These are phyloP conservation scores for Caligus rogercresseyi DNA, from an alignment of 1,140 invertebrate genomes.

Conservation along the genomic window DNA sequence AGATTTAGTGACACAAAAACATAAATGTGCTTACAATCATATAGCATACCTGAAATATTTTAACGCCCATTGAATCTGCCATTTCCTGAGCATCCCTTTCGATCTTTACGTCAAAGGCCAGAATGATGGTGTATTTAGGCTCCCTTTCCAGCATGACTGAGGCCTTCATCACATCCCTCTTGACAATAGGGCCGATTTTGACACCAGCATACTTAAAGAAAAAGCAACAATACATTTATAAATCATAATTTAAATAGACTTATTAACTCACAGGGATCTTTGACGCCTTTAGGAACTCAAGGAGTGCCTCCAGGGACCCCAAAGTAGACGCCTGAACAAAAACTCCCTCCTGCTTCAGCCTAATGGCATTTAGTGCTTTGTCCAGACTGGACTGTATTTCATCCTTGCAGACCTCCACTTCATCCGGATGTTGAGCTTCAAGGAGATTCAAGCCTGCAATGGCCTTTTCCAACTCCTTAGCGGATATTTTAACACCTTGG, in stretches of 20 bases:
- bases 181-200: slow-evolving; percentile 96
- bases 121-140: slow-evolving; percentile 84
- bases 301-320: slow-evolving; percentile 87
- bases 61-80: slow-evolving; percentile 79
- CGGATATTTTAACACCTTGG: slow-evolving; percentile 95
- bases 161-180: slow-evolving; percentile 97
- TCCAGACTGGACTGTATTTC: slow-evolving; percentile 62
- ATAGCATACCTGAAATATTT: slow-evolving; percentile 81
- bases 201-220: slow-evolving; percentile 93
- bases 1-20: no score
- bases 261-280: slow-evolving; percentile 60
- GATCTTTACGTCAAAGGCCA: slow-evolving; percentile 98
- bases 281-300: slow-evolving; percentile 82
- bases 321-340: slow-evolving; percentile 97
- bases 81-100: slow-evolving; percentile 93
- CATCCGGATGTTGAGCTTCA: slow-evolving; percentile 78
- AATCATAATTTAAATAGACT: slow-evolving; percentile 14
- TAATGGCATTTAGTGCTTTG: slow-evolving; percentile 75
- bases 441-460: slow-evolving; percentile 66
- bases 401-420: slow-evolving; percentile 68
- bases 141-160: slow-evolving; percentile 98
- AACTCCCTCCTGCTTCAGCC: slow-evolving; percentile 56
- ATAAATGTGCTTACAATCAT: slow-evolving; percentile 46
- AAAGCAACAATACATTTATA: slow-evolving; percentile 29
- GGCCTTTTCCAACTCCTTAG: slow-evolving; percentile 92